Evolutionary conservation across 2,888 invertebrate genomes (phyloP).

Genomic region (Pollenia amentaria): DNA sequence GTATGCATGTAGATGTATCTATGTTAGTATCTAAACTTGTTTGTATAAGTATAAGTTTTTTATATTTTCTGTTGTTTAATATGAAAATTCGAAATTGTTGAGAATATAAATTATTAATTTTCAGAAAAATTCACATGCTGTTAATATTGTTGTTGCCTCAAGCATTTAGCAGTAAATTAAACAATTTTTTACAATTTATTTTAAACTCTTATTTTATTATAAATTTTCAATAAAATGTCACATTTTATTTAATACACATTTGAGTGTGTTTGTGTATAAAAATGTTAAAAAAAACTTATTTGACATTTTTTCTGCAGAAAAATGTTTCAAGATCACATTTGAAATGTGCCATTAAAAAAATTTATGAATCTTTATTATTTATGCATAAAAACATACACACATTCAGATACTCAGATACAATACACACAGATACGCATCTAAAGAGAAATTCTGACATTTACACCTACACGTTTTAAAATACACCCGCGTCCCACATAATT

Average conservation of each 20-base stretch:
- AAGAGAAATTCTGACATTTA: constrained; percentile 48
- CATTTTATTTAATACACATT: constrained; percentile 10
- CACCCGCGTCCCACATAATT: constrained; percentile 56
- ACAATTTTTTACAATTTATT: not conserved
- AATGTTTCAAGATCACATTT: constrained; percentile 64
- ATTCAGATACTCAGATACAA: not conserved
- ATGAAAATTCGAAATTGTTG: constrained; percentile 16
- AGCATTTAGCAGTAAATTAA: constrained; percentile 42
- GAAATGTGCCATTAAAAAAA: constrained; percentile 33
- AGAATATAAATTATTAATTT: constrained; percentile 27
- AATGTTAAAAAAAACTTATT: constrained; percentile 39
- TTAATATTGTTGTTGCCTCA: not conserved
- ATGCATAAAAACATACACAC: constrained; percentile 23
- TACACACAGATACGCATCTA: not conserved
- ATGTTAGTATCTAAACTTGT: not conserved
- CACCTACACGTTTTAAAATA: constrained; percentile 57
- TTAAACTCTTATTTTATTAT: not conserved
- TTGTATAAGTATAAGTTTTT: not conserved
- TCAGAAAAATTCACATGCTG: not conserved
- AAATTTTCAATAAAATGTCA: constrained; percentile 43
- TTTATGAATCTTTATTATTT: constrained; percentile 30
- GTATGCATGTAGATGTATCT: not conserved
- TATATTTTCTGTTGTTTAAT: not conserved
- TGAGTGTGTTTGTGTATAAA: not conserved
- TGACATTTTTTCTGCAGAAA: constrained; percentile 33